phyloP scores from a whole-genome alignment of 2,888 invertebrate genomes.

The Athetis lepigone region DNA sequence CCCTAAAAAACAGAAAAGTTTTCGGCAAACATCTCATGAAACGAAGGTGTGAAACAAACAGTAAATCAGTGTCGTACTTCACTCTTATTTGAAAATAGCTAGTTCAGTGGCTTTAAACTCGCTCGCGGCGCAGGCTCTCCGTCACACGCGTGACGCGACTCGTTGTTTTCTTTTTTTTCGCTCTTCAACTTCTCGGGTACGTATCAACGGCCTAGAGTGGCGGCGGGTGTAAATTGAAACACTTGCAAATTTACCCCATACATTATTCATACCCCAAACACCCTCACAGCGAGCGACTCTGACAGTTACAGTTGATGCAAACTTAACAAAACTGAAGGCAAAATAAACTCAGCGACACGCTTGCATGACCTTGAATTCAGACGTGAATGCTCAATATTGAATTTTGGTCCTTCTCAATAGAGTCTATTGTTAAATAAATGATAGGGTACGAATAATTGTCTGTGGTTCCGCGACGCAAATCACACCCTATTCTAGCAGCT shows the following conservation, averaged over 20 bases:
- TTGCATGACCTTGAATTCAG: constrained; percentile 64
- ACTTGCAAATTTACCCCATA: constrained; percentile 90
- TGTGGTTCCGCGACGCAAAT: constrained; percentile 79
- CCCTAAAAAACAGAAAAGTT: not conserved
- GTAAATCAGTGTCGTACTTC: constrained; percentile 58
- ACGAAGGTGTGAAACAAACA: constrained; percentile 53
- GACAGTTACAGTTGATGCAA: constrained; percentile 83
- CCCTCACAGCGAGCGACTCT: constrained; percentile 76
- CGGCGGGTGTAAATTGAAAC: constrained; percentile 90
- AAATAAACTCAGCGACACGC: constrained; percentile 68
- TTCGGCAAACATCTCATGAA: constrained; percentile 18
- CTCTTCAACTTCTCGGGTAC: constrained; percentile 86
- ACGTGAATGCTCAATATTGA: constrained; percentile 52
- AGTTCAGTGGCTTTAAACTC: constrained; percentile 46
- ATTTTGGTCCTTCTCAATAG: constrained; percentile 59
- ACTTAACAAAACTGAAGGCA: constrained; percentile 75
- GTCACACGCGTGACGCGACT: constrained; percentile 70
- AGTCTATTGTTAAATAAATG: constrained; percentile 69
- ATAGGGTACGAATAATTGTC: constrained; percentile 74
- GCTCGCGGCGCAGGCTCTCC: constrained; percentile 46
- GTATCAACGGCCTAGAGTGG: constrained; percentile 84
- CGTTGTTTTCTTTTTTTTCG: constrained; percentile 88
- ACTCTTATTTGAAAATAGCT: constrained; percentile 62
- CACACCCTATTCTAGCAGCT: constrained; percentile 79
- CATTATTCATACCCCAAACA: constrained; percentile 89